These are phyloP conservation scores for Pluvialis apricaria DNA, from an alignment of 2,113 vertebrate species.

Conservation along the genomic window DNA sequence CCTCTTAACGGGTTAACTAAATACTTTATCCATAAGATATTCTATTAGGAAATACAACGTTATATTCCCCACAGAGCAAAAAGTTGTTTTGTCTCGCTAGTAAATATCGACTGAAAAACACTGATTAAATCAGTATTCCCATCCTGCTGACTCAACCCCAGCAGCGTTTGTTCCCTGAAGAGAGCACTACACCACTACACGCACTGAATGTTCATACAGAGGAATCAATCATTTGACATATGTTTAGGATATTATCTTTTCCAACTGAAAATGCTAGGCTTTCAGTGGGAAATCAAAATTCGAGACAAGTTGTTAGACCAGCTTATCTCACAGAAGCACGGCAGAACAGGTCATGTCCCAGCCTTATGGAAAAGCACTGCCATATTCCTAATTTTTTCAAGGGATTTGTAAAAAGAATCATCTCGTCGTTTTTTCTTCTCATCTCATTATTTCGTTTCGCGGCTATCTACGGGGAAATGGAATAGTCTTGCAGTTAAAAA, in stretches of 20 bases:
- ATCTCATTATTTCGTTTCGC: neutral
- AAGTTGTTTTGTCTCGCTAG: conserved; percentile 11
- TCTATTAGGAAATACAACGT: neutral
- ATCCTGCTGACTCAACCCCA: neutral
- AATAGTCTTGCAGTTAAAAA: neutral
- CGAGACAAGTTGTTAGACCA: neutral
- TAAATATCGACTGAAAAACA: conserved; percentile 33
- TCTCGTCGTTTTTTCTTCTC: neutral
- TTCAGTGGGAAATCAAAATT: neutral
- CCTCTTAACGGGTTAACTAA: neutral
- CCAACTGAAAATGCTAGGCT: neutral
- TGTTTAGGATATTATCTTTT: conserved; percentile 44
- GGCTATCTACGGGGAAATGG: neutral
- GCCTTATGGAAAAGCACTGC: neutral
- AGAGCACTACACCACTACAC: neutral
- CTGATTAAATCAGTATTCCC: conserved; percentile 1
- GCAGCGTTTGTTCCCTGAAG: neutral
- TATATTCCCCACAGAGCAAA: neutral
- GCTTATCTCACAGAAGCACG: neutral
- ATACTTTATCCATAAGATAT: neutral
- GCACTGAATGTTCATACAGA: neutral
- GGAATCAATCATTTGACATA: conserved; percentile 29
- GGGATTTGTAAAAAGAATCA: neutral
- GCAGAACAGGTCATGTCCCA: neutral
- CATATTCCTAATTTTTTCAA: neutral